phyloP scores from a whole-genome alignment of 2,113 vertebrate species.

The Perca flavescens region DNA sequence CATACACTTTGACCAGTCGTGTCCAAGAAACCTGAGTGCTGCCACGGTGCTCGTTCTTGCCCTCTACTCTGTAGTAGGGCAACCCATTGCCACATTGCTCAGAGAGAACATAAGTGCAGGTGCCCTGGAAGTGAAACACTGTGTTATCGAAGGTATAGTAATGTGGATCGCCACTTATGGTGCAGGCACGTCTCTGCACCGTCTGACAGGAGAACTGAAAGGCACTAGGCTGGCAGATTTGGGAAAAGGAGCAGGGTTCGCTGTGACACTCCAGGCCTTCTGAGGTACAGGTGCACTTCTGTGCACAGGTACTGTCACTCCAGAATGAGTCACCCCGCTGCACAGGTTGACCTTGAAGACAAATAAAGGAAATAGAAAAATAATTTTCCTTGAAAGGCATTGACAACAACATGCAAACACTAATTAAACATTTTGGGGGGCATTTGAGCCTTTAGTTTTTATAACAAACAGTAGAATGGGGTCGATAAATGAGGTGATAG shows the following conservation, averaged over 20 bases:
- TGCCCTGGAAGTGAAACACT: constrained; percentile 72
- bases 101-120: constrained; percentile 73
- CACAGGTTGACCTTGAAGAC: constrained; percentile 59
- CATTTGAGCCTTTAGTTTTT: background rate
- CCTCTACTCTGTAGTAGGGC: constrained; percentile 69
- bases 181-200: constrained; percentile 67
- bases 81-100: constrained; percentile 57
- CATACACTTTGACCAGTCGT: constrained; percentile 59
- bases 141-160: constrained; percentile 77
- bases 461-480: background rate
- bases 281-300: constrained; percentile 66
- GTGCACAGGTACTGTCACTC: constrained; percentile 68
- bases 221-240: constrained; percentile 50
- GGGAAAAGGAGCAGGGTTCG: constrained; percentile 63
- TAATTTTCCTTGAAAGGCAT: too few relatives aligned
- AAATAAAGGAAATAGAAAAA: background rate
- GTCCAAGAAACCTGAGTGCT: constrained; percentile 67
- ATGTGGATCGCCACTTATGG: constrained; percentile 74
- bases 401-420: too few relatives aligned
- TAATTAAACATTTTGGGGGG: too few relatives aligned
- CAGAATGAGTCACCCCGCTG: constrained; percentile 67
- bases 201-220: constrained; percentile 68
- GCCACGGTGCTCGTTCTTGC: constrained; percentile 71
- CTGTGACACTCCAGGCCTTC: constrained; percentile 52
- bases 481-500: background rate